Evolutionary conservation across 1,140 invertebrate genomes (phyloP).

Genomic region (Caenorhabditis briggsae): DNA sequence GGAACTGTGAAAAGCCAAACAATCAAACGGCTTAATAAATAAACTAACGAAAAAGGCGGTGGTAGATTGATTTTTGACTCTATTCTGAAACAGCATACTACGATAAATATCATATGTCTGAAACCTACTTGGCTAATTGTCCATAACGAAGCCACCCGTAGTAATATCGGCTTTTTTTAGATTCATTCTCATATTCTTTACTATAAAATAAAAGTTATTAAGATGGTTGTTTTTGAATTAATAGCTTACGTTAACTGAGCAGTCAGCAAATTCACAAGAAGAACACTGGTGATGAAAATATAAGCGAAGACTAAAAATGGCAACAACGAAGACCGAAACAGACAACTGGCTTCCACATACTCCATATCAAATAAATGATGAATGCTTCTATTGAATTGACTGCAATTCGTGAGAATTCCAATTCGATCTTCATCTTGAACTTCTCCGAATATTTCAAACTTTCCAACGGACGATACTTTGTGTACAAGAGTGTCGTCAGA

Average conservation of each 20-base stretch:
- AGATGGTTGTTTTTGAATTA: not conserved
- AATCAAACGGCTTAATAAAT: not conserved
- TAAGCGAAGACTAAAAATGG: constrained; percentile 1
- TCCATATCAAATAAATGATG: not conserved
- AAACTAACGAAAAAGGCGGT: not conserved
- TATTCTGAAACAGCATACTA: not conserved
- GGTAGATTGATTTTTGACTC: not conserved
- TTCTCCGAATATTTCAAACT: constrained; percentile 37
- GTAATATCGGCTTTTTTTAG: not conserved
- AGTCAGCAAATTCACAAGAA: not conserved
- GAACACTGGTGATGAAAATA: not conserved
- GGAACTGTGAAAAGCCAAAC: not conserved
- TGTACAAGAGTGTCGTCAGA: not conserved
- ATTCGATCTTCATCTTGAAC: constrained; percentile 13
- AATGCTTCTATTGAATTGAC: not conserved
- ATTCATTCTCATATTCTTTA: constrained; percentile 21
- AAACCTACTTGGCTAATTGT: not conserved
- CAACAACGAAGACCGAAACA: not conserved
- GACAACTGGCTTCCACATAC: constrained; percentile 11
- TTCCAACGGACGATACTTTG: not conserved
- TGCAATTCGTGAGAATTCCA: not conserved
- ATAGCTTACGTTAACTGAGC: not conserved
- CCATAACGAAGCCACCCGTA: not conserved
- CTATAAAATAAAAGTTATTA: not conserved
- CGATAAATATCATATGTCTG: not conserved